phyloP scores from a whole-genome alignment of 2,888 invertebrate species.

The Nomada fabriciana region DNA sequence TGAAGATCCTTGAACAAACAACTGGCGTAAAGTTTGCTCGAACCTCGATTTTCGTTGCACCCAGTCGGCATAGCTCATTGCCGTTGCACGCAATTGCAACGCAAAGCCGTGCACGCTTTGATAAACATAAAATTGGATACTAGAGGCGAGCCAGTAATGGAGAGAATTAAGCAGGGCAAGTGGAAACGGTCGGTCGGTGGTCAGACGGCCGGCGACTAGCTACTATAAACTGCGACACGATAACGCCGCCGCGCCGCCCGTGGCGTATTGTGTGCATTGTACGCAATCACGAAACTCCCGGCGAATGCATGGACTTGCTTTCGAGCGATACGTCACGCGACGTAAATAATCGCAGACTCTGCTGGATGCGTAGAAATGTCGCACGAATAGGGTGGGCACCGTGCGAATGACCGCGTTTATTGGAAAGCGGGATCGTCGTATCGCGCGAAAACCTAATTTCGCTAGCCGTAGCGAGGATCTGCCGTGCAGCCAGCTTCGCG shows the following conservation, averaged over 20 bases:
- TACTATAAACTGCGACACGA: conserved; percentile 46
- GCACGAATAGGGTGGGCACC: not conserved
- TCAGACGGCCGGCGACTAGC: conserved; percentile 25
- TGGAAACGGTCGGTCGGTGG: conserved; percentile 32
- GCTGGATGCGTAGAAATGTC: conserved; percentile 31
- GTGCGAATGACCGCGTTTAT: conserved; percentile 42
- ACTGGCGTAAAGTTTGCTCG: not conserved
- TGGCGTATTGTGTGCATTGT: conserved; percentile 48
- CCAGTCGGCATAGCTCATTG: not conserved
- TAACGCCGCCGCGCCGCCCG: conserved; percentile 22
- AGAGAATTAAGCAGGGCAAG: conserved; percentile 26
- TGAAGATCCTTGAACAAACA: too few species aligned
- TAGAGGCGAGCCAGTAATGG: conserved; percentile 3
- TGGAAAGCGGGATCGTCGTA: conserved; percentile 1
- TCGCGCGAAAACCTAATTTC: conserved; percentile 53
- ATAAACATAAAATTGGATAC: conserved; percentile 16
- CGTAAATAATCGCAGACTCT: conserved; percentile 62
- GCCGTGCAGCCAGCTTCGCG: not conserved
- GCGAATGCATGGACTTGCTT: conserved; percentile 6
- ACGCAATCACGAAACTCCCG: conserved; percentile 28
- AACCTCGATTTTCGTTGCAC: not conserved
- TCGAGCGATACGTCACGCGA: conserved; percentile 55
- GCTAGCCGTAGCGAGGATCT: conserved; percentile 7
- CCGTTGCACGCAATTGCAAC: not conserved
- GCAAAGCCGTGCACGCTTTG: not conserved